Base-by-base conservation (phyloP, 2,113 vertebrate species). In the Bubo bubo region DNA sequence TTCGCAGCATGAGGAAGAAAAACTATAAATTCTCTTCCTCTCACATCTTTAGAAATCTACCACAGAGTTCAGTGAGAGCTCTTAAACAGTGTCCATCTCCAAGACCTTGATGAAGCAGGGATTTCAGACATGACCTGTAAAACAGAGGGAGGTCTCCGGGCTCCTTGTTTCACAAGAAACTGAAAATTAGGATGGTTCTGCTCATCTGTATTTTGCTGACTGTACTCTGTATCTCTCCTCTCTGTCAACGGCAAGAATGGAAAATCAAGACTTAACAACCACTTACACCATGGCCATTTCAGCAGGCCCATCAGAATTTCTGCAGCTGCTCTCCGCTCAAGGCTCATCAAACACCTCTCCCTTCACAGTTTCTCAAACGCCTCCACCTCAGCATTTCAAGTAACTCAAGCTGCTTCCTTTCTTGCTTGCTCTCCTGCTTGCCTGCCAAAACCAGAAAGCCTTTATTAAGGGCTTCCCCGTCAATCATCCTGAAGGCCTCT, bases 341-440 rank as follows among this genome's bases (percentile, higher is more conserved):
- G 88, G 60, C 82, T 95, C 55, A 89, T 94, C 93, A 97, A 96
- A 93, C 86, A 86, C 80, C 63, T 91, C 63, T 96, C 80, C 50
- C 70, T 91, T 97, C 82, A 94, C 70, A 64, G 86, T 71, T 97
- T 94, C 89, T 97, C 82, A 96, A 91, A 96, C 35, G 81, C 93
- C 87, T 93, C 88, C 88, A 91, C 88, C 95, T 93, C 94, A 94
- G 77, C 92, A 93, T 93, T 95, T 95, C 95, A 96, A 95, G 77
- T 81, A 95, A 95, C 80, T 96, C 88, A 93, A 93, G 90, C 92
- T 94, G 92, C 95, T 94, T 97, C 77, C 90, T 96, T 95, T 93
- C 84, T 93, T 93, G 66, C 81, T 59, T 93, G 58, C 74, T 96
- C 74, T 88, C 81, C 95, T 93, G 59, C 79, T 93, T 81, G 58